Conservation (phyloP, 2,113 vertebrate genomes). For the Ceyx margarethae region DNA sequence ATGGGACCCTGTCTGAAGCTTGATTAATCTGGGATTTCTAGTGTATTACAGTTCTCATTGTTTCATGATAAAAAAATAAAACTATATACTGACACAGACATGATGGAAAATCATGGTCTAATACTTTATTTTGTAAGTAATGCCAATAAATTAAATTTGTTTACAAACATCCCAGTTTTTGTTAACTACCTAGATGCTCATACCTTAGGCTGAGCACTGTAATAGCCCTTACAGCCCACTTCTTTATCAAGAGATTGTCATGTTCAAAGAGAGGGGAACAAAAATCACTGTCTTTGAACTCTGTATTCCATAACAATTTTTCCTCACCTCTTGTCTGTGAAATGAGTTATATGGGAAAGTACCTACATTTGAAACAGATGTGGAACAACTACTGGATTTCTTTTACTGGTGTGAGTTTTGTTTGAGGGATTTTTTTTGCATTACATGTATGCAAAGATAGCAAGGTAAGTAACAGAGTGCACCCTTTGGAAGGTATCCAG, state of each 20-base stretch:
- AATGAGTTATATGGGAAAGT: neutral
- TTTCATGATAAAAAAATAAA: constrained; percentile 70
- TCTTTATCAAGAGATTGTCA: neutral
- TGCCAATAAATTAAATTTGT: constrained; percentile 75
- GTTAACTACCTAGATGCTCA: constrained; percentile 55
- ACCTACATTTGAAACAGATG: constrained; percentile 1
- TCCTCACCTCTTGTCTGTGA: constrained; percentile 27
- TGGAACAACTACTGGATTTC: neutral
- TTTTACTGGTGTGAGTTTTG: neutral
- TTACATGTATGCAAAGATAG: neutral
- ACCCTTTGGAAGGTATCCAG: constrained; percentile 22
- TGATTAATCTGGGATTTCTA: constrained; percentile 60
- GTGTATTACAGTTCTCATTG: constrained; percentile 64
- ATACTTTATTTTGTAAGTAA: constrained; percentile 75
- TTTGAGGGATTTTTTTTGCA: neutral
- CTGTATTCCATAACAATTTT: constrained; percentile 24
- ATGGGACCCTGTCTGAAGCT: constrained; percentile 49
- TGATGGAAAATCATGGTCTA: constrained; percentile 72
- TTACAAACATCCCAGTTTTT: constrained; percentile 68
- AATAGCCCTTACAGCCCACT: constrained; percentile 37
- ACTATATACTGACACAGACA: constrained; percentile 56
- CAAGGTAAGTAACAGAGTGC: constrained; percentile 50
- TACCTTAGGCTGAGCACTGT: constrained; percentile 8
- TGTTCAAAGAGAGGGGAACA: neutral
- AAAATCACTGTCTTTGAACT: constrained; percentile 19